Evolutionary conservation across 2,888 invertebrate species (phyloP).

Genomic region (Sphinx pinastri): DNA sequence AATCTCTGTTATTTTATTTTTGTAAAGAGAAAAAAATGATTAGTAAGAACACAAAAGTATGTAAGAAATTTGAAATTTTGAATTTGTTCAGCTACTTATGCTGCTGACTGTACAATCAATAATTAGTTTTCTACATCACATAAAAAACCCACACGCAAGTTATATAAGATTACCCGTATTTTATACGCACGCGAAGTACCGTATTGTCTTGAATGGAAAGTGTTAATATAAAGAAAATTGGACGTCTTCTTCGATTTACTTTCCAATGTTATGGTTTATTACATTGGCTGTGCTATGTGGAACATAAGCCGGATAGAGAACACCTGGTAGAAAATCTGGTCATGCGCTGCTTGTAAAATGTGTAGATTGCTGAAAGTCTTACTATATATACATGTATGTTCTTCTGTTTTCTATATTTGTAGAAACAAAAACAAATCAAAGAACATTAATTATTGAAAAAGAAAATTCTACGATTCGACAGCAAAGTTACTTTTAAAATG

Average conservation of each 20-base stretch:
- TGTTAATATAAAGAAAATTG: slow-evolving; percentile 1
- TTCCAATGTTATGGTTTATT: slow-evolving; percentile 2
- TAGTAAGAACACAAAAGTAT: no score
- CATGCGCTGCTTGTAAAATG: not conserved
- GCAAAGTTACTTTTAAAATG: not conserved
- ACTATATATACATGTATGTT: no score
- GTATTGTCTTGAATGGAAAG: slow-evolving; percentile 7
- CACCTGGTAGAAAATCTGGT: not conserved
- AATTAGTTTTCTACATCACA: slow-evolving; percentile 35
- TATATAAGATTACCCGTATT: slow-evolving; percentile 17
- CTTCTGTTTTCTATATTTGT: not conserved
- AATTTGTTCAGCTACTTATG: no score
- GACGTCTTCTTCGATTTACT: not conserved
- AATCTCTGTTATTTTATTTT: no score
- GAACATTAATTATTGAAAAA: no score
- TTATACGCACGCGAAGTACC: slow-evolving; percentile 1
- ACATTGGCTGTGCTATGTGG: not conserved
- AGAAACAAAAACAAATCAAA: no score
- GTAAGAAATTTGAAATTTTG: no score
- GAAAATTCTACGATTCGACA: no score
- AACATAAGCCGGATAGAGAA: not conserved
- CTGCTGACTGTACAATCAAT: slow-evolving; percentile 33
- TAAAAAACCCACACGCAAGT: slow-evolving; percentile 31
- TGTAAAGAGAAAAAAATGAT: no score
- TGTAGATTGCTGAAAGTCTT: not conserved